Conservation (phyloP, 2,888 invertebrate genomes). For the Ypsolopha sequella region DNA sequence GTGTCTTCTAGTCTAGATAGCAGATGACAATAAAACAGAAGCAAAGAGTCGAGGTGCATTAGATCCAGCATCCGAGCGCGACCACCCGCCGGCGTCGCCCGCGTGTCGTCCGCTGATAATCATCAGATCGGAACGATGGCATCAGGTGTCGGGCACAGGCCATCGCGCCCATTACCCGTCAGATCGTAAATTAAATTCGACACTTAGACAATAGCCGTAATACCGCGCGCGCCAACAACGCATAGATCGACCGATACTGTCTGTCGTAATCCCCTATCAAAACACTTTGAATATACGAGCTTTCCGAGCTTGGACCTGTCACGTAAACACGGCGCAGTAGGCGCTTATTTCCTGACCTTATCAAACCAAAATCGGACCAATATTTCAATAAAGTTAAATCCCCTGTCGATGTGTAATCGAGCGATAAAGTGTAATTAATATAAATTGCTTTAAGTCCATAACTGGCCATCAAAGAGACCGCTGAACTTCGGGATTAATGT, state of each 20-base stretch:
- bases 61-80: slow-evolving; percentile 10
- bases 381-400: slow-evolving; percentile 14
- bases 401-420: slow-evolving; percentile 24
- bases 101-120: slow-evolving; percentile 23
- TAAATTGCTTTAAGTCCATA: slow-evolving; percentile 42
- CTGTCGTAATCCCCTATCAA: slow-evolving; percentile 11
- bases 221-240: slow-evolving; percentile 22
- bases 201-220: slow-evolving; percentile 45
- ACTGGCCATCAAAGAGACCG: slow-evolving; percentile 52
- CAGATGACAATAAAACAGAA: neutral
- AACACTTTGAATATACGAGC: slow-evolving; percentile 3
- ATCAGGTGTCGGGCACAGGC: slow-evolving; percentile 43
- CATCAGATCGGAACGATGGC: slow-evolving; percentile 26
- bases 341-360: neutral
- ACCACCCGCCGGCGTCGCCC: slow-evolving; percentile 40
- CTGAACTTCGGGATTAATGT: slow-evolving; percentile 33
- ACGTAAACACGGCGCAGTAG: neutral
- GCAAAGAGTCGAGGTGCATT: neutral
- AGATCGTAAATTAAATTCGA: slow-evolving; percentile 57
- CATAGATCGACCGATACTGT: slow-evolving; percentile 36
- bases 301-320: neutral
- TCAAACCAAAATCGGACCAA: neutral
- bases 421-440: slow-evolving; percentile 46
- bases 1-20: no score
- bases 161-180: slow-evolving; percentile 24